Evolutionary conservation across 2,888 invertebrate genomes (phyloP).

Genomic region (Ophraella communa): DNA sequence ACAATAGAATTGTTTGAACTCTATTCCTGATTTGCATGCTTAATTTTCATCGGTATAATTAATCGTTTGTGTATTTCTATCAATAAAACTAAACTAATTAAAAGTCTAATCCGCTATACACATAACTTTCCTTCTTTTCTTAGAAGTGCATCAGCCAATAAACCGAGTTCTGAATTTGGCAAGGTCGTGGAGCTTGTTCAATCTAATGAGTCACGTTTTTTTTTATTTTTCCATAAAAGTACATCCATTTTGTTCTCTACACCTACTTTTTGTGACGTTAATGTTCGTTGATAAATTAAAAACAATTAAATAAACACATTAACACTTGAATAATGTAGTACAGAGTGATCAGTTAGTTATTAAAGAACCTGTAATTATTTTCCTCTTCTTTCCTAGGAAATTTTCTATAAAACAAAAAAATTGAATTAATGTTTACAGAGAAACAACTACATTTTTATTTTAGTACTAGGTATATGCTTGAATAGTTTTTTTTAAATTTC

Average conservation of each 20-base stretch:
- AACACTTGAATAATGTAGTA: too few relatives aligned
- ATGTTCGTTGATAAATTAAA: too few relatives aligned
- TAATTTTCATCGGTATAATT: background rate
- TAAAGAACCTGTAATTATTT: too few relatives aligned
- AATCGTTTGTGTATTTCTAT: background rate
- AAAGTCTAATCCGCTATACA: slow-evolving; percentile 4
- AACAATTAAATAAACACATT: too few relatives aligned
- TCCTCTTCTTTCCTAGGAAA: too few relatives aligned
- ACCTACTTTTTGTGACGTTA: background rate
- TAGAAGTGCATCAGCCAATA: background rate
- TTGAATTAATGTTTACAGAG: too few relatives aligned
- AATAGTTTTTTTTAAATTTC: too few relatives aligned
- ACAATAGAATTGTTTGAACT: background rate
- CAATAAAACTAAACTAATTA: background rate
- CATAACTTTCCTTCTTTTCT: slow-evolving; percentile 2
- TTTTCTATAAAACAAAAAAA: too few relatives aligned
- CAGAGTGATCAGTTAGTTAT: too few relatives aligned
- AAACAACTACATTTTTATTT: too few relatives aligned
- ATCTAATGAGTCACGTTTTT: background rate
- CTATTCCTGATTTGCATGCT: background rate
- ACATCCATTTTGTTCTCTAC: background rate
- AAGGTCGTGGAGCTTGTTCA: background rate
- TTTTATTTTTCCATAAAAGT: slow-evolving; percentile 1
- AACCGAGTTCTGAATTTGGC: background rate
- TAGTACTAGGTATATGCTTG: too few relatives aligned